These are phyloP conservation scores for Corbicula japonica DNA, from an alignment of 2,888 invertebrate species.

Conservation along the genomic window DNA sequence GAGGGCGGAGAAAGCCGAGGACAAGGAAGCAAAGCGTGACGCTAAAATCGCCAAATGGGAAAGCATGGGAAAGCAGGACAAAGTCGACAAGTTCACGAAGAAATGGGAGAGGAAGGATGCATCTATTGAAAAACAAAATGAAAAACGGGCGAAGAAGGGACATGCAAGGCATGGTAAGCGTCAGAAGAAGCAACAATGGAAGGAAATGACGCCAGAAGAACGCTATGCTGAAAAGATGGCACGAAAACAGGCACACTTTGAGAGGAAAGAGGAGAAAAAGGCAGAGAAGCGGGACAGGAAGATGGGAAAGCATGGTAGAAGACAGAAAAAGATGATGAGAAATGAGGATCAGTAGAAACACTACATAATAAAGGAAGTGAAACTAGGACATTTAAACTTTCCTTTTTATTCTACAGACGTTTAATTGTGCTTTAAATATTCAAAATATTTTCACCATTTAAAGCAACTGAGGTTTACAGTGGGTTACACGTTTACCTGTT, in stretches of 20 bases:
- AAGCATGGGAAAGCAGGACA: slow-evolving; percentile 5
- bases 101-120: slow-evolving; percentile 23
- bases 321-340: slow-evolving; percentile 1
- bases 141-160: neutral
- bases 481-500: too few relatives aligned
- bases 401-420: too few relatives aligned
- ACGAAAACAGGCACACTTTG: slow-evolving; percentile 1
- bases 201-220: slow-evolving; percentile 15
- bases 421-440: too few relatives aligned
- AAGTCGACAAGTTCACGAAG: slow-evolving; percentile 7
- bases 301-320: too few relatives aligned
- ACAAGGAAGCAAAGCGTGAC: slow-evolving; percentile 9
- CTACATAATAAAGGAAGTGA: too few relatives aligned
- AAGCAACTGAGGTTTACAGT: too few relatives aligned
- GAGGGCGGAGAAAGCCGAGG: neutral
- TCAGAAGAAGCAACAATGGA: neutral
- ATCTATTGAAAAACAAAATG: neutral
- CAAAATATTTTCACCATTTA: too few relatives aligned
- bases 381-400: too few relatives aligned
- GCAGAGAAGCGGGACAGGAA: slow-evolving; percentile 4
- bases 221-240: too few relatives aligned
- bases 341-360: neutral
- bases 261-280: neutral
- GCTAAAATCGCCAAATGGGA: slow-evolving; percentile 13
- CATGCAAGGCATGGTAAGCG: neutral